Percentiles rank a stretch among this genome's conserved stretches.
Evolutionary conservation across 2,113 vertebrate species (phyloP).

Genomic region (Capreolus pygargus): DNA sequence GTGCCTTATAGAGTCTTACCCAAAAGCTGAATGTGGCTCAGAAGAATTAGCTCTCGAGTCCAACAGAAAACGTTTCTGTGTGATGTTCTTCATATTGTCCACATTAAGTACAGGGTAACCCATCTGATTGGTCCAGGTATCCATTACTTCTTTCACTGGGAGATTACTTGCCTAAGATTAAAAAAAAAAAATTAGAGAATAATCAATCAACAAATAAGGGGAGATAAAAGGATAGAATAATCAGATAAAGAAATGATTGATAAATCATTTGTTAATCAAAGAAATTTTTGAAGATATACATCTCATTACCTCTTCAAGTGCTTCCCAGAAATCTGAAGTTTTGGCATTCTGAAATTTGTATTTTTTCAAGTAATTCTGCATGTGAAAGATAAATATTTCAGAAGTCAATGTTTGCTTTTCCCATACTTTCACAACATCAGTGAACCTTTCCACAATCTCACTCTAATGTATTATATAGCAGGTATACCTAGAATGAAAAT

Average conservation of each 20-base stretch:
- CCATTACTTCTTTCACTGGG: conserved; percentile 90
- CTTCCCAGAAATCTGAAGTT: conserved; percentile 91
- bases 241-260: neutral
- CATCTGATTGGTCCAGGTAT: conserved; percentile 98
- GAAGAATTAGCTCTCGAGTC: conserved; percentile 85
- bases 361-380: conserved; percentile 88
- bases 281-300: neutral
- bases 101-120: conserved; percentile 91
- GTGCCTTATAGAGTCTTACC: conserved; percentile 77
- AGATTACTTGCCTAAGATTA: conserved; percentile 85
- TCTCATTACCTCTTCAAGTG: conserved; percentile 84
- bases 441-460: neutral
- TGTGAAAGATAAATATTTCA: conserved; percentile 48
- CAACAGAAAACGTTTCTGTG: conserved; percentile 91
- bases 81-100: conserved; percentile 62
- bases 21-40: conserved; percentile 81
- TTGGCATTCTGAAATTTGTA: conserved; percentile 89
- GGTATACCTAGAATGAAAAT: neutral
- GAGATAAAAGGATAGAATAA: neutral
- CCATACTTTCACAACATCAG: neutral
- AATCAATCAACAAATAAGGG: neutral
- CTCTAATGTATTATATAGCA: neutral
- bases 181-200: neutral
- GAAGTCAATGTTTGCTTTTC: neutral
- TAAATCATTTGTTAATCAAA: neutral